Conservation (phyloP, 2,113 vertebrate species). For the Peromyscus maniculatus region DNA sequence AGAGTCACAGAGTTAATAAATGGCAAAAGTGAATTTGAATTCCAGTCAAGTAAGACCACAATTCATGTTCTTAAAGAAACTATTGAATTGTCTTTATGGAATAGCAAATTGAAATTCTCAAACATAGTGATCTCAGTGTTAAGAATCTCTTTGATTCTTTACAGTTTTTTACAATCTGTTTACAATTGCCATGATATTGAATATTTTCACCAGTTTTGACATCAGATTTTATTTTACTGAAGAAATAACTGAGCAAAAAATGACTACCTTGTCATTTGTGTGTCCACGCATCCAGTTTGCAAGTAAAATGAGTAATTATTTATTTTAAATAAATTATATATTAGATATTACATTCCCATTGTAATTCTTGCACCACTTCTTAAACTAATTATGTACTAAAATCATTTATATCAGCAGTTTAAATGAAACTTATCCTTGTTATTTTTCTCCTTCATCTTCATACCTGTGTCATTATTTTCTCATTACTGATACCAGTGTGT, state of each 20-base stretch:
- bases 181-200: neutral
- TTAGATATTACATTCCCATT: neutral
- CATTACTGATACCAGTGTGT: neutral
- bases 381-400: neutral
- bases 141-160: neutral
- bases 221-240: neutral
- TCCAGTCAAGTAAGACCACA: neutral
- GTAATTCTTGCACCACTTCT: neutral
- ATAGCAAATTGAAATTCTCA: neutral
- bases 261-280: neutral
- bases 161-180: too few species aligned
- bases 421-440: neutral
- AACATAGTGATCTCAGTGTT: neutral
- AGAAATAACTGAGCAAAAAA: neutral
- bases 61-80: neutral
- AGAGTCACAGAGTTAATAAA: neutral
- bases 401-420: neutral
- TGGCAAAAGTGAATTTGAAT: neutral
- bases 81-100: neutral
- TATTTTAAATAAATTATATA: neutral
- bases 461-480: neutral
- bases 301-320: neutral
- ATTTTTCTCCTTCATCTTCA: neutral
- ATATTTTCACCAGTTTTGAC: slow-evolving; percentile 47
- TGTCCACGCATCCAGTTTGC: neutral